Evolutionary conservation across 2,797 vertebrate species (phyloP).

Genomic region (Anolis apletophallus): DNA sequence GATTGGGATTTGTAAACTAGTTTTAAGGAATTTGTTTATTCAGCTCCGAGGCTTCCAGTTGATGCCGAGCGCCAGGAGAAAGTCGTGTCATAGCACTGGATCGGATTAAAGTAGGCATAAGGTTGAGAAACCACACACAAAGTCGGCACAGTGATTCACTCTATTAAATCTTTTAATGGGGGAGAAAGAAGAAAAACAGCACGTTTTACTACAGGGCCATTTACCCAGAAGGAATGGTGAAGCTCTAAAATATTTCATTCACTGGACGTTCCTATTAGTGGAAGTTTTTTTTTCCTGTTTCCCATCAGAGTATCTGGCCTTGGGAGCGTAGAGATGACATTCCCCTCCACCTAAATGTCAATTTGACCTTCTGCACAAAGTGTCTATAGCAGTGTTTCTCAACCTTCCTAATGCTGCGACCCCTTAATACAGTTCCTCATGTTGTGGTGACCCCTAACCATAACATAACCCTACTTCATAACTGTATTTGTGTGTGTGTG

Average conservation of each 20-base stretch:
- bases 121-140: slow-evolving; percentile 40
- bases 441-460: too few relatives aligned
- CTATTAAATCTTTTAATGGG: neutral
- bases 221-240: neutral
- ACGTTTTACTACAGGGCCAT: neutral
- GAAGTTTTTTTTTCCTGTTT: neutral
- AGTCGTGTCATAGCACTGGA: slow-evolving; percentile 68
- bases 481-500: too few relatives aligned
- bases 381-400: too few relatives aligned
- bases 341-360: neutral
- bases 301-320: neutral
- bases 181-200: neutral
- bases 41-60: slow-evolving; percentile 74
- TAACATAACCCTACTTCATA: too few relatives aligned
- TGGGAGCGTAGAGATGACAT: neutral
- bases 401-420: too few relatives aligned
- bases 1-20: slow-evolving; percentile 77
- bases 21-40: slow-evolving; percentile 79
- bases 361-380: neutral
- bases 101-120: slow-evolving; percentile 64
- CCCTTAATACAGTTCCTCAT: too few relatives aligned
- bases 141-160: slow-evolving; percentile 49
- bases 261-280: neutral
- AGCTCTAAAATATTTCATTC: neutral
- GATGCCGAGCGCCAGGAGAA: slow-evolving; percentile 73